Base-by-base conservation (phyloP, 2,888 invertebrate species). In the Ectropis crepuscularia region DNA sequence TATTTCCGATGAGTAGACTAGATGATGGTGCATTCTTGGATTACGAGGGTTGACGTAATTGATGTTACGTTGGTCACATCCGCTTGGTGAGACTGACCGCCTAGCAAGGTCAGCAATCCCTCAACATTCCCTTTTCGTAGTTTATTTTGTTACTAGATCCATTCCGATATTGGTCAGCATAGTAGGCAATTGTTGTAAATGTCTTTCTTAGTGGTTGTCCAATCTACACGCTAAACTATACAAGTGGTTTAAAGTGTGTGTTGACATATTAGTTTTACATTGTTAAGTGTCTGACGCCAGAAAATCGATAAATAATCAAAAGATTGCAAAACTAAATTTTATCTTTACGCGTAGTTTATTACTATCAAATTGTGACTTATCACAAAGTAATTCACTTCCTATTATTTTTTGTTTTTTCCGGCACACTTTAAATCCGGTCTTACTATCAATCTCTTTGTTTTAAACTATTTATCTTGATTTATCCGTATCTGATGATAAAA, bases 21-120 rank as follows among this genome's bases (percentile, higher is more conserved):
- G 74, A 76, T 83, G 83, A 86, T 76, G 70, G 69, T 78, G 80
- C 81, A 77, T 80, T 82, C 79, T 83, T 74, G 72, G 74, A 83
- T 86, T 82, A 78, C 80, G 70, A 67, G 72, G 72, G 71, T 80
- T 86, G 80, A 85, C 77, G 85, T 84, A 85, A 87, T 81, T 77
- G 75, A 78, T 77, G 74, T 74, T 74, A 78, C 76, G 71, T 78
- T 79, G 76, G 75, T 74, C 70, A 80, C 79, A 80, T 83, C 81
- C 77, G 80, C 69, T 65, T 2, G 16, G 36, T 43, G 37, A 16
- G 55, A 12, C 39, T 16, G 46, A 38, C 45, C 46, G 8, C 11
- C 87, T 86, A 86, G 79, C 67, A 61, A 45, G 41, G 55, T 16
- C 51, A n/a, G 16, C 9, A 8, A 5, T 12, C 41, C 6, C 39